Evolutionary conservation across 2,113 vertebrate species (phyloP).

Genomic region (Semicossyphus pulcher): DNA sequence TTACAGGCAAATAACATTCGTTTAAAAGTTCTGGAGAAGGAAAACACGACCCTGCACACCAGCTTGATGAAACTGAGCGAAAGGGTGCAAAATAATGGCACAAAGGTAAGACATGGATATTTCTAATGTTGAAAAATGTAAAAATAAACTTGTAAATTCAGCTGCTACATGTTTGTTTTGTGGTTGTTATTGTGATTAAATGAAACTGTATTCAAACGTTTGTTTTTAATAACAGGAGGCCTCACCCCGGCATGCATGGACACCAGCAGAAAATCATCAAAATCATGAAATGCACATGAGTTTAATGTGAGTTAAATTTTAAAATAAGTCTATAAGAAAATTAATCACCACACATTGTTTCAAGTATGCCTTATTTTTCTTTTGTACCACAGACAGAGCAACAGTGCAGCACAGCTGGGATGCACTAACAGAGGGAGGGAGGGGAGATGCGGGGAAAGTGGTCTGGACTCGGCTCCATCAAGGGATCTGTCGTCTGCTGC

Average conservation of each 20-base stretch:
- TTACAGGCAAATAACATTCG: slow-evolving; percentile 89
- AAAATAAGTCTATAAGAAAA: neutral
- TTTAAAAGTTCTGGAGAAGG: slow-evolving; percentile 87
- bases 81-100: slow-evolving; percentile 62
- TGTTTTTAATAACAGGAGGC: slow-evolving; percentile 44
- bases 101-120: slow-evolving; percentile 75
- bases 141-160: neutral
- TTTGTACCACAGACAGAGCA: slow-evolving; percentile 53
- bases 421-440: slow-evolving; percentile 22
- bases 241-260: slow-evolving; percentile 35
- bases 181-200: neutral
- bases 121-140: neutral
- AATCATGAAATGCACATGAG: neutral
- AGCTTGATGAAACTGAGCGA: slow-evolving; percentile 85
- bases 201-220: neutral
- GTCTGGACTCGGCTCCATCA: slow-evolving; percentile 5
- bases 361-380: neutral
- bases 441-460: slow-evolving; percentile 10
- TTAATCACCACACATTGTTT: neutral
- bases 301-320: slow-evolving; percentile 44
- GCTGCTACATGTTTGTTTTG: neutral
- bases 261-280: slow-evolving; percentile 1
- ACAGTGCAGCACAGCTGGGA: slow-evolving; percentile 37
- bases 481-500: slow-evolving; percentile 41
- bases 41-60: slow-evolving; percentile 82